Evolutionary conservation across 64 coral and sea anemone genomes (phyloP).

Genomic region (Stylophora pistillata): DNA sequence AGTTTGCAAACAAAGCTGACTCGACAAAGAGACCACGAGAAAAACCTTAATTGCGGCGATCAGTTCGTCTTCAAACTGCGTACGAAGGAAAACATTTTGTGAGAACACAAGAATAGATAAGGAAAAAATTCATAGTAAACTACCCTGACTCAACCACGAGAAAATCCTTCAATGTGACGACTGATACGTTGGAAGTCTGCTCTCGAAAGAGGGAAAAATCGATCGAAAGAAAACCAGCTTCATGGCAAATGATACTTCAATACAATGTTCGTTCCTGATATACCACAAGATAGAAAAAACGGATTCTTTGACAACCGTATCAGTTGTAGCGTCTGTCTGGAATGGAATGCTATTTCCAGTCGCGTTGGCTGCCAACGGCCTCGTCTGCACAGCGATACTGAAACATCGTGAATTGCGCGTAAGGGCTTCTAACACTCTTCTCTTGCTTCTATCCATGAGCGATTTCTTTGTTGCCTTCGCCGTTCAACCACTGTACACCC

Average conservation of each 20-base stretch:
- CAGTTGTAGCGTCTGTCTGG: slow-evolving; percentile 21
- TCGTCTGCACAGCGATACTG: slow-evolving; percentile 41
- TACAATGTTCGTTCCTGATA: slow-evolving; percentile 33
- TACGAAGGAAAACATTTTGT: no score
- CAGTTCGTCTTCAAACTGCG: no score
- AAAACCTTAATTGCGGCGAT: background rate
- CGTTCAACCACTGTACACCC: slow-evolving; percentile 37
- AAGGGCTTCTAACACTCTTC: slow-evolving; percentile 29
- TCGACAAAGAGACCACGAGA: background rate
- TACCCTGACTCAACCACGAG: no score
- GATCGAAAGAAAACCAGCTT: background rate
- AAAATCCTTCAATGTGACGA: no score
- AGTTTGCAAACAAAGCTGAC: background rate
- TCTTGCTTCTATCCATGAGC: slow-evolving; percentile 37
- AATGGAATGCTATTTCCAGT: slow-evolving; percentile 15
- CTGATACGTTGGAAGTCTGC: no score
- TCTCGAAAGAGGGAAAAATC: no score
- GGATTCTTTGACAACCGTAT: background rate
- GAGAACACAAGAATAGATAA: no score
- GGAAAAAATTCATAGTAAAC: no score
- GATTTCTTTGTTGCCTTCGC: slow-evolving; percentile 36
- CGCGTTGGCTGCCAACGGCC: slow-evolving; percentile 10
- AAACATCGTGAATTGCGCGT: slow-evolving; percentile 8
- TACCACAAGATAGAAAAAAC: slow-evolving; percentile 27
- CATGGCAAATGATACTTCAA: background rate